Base-by-base conservation (phyloP, 2,888 invertebrate species). In the Petrolisthes manimaculis region DNA sequence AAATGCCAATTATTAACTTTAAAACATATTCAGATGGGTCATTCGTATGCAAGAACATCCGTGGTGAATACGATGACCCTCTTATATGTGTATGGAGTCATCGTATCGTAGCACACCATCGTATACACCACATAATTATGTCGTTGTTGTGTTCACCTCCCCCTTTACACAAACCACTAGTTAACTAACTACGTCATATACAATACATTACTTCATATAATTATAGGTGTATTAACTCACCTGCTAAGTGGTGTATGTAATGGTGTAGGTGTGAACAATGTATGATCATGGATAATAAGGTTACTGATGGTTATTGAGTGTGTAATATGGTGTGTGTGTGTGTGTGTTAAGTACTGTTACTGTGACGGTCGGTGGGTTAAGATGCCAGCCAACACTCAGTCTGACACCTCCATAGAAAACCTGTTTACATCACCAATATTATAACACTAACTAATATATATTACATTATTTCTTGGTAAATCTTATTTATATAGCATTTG, bases 391-490 rank as follows among this genome's bases (percentile, higher is more conserved):
- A n/a, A 37, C 37, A 37, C 37, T 37, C 37, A 37, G 1, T 37
- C 78, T 78, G 78, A 78, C 78, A 78, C 37, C 37, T 24, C 78
- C 5, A 18, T 12, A 78, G 53, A 78, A 37, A 78, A 78, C n/a
- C n/a, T 8, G 78, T 18, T 4, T 8, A 5, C 18, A 4, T 37
- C 4, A 4, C 9, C 18, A 37, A 24, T 14, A 21, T 37, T 78
- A 8, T 37, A 37, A 18, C 24, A 53, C 1, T 24, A 18, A 21
- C 78, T 78, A 5, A 4, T 78, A 14, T 78, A 78, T 12, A 75
- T n/a, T 12, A 75, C 37, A 21, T 3, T 2, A 61, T 9, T 1
- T 61, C 12, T 12, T 18, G 9, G 0, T 61, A 61, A 1, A 61
- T 61, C 3, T 61, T 61, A 2, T 1, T 61, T 12, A 61, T 61